Base-by-base conservation (phyloP, 2,113 vertebrate species). In the Centropus unirufus region DNA sequence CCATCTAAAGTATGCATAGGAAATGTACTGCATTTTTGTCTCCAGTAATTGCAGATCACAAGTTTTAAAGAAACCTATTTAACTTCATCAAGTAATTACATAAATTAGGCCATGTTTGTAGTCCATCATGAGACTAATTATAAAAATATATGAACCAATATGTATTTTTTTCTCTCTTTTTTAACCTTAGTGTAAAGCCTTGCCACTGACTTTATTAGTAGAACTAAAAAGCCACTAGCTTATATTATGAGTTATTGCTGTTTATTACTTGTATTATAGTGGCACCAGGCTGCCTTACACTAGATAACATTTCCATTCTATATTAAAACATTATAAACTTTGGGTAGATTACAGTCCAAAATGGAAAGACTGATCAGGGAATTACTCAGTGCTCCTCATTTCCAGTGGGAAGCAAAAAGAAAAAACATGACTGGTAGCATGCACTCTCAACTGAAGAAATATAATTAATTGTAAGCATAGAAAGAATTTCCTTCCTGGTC, bases 241-340 rank as follows among this genome's bases (percentile, higher is more conserved):
- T 82, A 40, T 72, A 76, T 76, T 62, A 47, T 67, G 89, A 83
- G 62, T 30, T 89, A 79, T 67, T 85, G 84, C 29, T 93, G 67
- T 69, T 94, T 94, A 87, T 90, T 66, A 62, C 79, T 95, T 73
- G 70, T 66, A 77, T 70, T 88, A 42, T 51, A 91, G 78, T 95
- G 89, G 87, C 87, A 95, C 59, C 82, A 87, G 93, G 70, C 84
- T 90, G 87, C 87, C 70, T 95, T 81, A 75, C 49, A 29, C 90
- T 91, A 90, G 75, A 90, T 92, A 84, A 52, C 78, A 73, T 85
- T 79, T 83, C 74, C 51, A 63, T 90, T 91, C 44, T 46, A 80
- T 34, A 81, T 27, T 49, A 91, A 84, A 36, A 76, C 62, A 62
- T 84, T 61, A 64, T 36, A 61, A 84, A 62, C 20, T 66, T 83